These are phyloP conservation scores for Chelon auratus DNA, from an alignment of 2,797 vertebrate species.

Conservation along the genomic window DNA sequence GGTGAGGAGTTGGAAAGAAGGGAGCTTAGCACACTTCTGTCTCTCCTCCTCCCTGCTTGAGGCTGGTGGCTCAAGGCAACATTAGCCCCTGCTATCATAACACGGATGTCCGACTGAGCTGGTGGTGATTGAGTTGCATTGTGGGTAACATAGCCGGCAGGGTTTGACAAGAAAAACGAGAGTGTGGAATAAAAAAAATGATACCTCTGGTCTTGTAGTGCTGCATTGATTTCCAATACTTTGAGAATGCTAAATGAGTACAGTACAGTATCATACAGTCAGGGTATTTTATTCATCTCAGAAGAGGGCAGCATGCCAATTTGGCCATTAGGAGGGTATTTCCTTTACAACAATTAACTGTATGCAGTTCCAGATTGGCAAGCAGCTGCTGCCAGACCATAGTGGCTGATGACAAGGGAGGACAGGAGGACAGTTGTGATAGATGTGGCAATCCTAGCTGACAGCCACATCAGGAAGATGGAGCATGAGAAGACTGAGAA, in stretches of 20 bases:
- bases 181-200: neutral
- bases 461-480: neutral
- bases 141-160: neutral
- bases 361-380: neutral
- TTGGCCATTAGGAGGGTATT: constrained; percentile 66
- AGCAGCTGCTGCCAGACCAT: neutral
- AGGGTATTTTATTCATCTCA: constrained; percentile 51
- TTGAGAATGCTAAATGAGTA: neutral
- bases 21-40: neutral
- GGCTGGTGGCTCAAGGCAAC: neutral
- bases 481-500: neutral
- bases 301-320: constrained; percentile 60
- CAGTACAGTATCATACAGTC: no score
- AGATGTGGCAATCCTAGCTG: neutral
- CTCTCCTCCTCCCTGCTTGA: constrained; percentile 1
- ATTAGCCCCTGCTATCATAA: neutral
- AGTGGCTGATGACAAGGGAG: neutral
- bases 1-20: neutral
- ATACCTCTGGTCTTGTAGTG: neutral
- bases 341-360: constrained; percentile 69
- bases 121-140: neutral
- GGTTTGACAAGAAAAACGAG: constrained; percentile 6
- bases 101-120: constrained; percentile 8
- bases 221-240: neutral
- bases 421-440: neutral